These are phyloP conservation scores for Gonatopus flavifemur DNA, from an alignment of 1,140 invertebrate genomes.

Conservation along the genomic window DNA sequence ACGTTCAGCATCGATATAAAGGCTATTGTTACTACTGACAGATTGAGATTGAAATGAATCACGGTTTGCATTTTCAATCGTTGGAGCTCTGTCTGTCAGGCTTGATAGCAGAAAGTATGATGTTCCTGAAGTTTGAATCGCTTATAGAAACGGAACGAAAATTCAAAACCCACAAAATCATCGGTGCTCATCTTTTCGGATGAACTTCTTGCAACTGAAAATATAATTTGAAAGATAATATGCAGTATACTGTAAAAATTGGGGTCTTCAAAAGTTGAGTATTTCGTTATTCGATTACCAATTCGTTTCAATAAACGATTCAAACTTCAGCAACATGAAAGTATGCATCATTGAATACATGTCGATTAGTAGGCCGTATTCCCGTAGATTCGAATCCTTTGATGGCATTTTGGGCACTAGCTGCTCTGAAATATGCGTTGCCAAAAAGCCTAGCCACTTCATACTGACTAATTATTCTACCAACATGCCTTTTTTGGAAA, in stretches of 20 bases:
- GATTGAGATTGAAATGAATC: no score
- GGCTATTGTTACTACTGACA: neutral
- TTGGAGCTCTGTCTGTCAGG: neutral
- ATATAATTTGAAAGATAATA: no score
- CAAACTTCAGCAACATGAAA: no score
- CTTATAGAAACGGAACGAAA: no score
- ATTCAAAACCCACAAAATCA: no score
- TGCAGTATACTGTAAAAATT: no score
- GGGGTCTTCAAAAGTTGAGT: no score
- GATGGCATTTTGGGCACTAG: conserved; percentile 39
- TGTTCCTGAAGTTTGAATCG: no score
- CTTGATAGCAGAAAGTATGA: conserved; percentile 4
- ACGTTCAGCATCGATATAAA: neutral
- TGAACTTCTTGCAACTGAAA: no score
- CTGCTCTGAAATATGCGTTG: conserved; percentile 41
- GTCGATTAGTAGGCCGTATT: conserved; percentile 43
- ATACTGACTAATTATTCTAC: conserved; percentile 27
- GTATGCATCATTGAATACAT: conserved; percentile 43
- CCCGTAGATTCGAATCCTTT: conserved; percentile 41
- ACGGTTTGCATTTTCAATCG: neutral
- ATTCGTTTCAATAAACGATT: no score
- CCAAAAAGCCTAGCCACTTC: conserved; percentile 32
- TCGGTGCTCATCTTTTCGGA: no score
- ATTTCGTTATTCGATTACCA: no score
- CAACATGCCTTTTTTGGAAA: conserved; percentile 35